Base-by-base conservation (phyloP, 2,888 invertebrate genomes). In the Podotricha telesiphe region DNA sequence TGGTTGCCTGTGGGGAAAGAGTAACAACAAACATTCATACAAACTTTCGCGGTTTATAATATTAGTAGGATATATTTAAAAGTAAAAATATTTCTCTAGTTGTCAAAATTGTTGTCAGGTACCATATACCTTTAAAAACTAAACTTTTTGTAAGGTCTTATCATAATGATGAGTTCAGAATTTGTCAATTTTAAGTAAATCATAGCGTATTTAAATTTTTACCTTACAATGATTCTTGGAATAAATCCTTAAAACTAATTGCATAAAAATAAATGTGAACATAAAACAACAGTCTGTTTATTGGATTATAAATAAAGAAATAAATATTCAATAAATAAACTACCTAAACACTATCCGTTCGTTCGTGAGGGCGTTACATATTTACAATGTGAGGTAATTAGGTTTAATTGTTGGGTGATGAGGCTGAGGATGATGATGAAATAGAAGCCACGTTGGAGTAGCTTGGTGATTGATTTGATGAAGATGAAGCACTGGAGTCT, bases 401-500 rank as follows among this genome's bases (percentile, higher is more conserved):
- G 75, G 79, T 75, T 81, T 79, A 86, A 75, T 83, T 80, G 76
- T 85, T 83, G 76, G 87, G 80, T 75, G 88, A 82, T 51, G 87
- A 86, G 48, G 86, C 80, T 45, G 88, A 81, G 58, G 86, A 76
- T 13, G 85, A 77, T 11, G 85, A 84, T n/a, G 91, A 93, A 67
- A 92, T 85, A 2, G 94, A 92, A 1, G 93, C 90, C 2, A 92
- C 91, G 78, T 86, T 89, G 47, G 93, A 91, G 82, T 92, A 92
- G 78, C 90, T 91, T 0, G 89, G 88, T 4, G 93, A 93, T 56
- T 93, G 93, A 71, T 94, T 94, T 0, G 95, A 93, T 1, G 94
- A 91, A 40, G 94, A 93, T 10, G 94, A 93, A 0, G 94, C 91
- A 70, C 87, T 89, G 0, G 95, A 93, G 73, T 94, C 94, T 81